phyloP scores from a whole-genome alignment of 2,797 vertebrate species.

The Xiphorhynchus erythropygius region DNA sequence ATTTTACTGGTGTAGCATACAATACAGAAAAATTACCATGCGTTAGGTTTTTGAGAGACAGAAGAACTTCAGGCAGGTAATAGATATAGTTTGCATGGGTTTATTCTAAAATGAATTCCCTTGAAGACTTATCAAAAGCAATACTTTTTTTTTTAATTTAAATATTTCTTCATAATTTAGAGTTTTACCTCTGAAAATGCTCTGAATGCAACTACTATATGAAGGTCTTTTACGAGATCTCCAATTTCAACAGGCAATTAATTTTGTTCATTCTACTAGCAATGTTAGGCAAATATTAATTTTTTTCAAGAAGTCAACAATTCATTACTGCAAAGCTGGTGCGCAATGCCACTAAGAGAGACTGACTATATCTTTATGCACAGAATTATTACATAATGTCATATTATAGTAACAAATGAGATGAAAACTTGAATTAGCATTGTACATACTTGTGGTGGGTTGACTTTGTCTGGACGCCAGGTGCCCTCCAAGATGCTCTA shows the following conservation, averaged over 20 bases:
- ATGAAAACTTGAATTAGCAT: not conserved
- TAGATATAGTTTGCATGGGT: not conserved
- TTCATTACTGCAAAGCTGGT: not conserved
- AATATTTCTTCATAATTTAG: not conserved
- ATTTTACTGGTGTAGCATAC: not conserved
- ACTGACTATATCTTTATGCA: not conserved
- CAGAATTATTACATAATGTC: not conserved
- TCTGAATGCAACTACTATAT: not conserved
- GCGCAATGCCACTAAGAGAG: not conserved
- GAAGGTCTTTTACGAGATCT: not conserved
- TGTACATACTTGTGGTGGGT: not conserved
- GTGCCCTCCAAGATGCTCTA: not conserved
- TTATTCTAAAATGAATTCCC: conserved; percentile 19
- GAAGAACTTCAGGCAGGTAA: conserved; percentile 5
- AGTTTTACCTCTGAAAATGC: not conserved
- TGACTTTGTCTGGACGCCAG: not conserved
- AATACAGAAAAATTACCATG: conserved; percentile 34
- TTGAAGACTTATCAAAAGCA: conserved; percentile 22
- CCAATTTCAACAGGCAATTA: not conserved
- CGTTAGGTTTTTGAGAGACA: not conserved
- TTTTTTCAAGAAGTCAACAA: not conserved
- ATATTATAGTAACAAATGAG: not conserved
- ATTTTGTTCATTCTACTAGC: not conserved
- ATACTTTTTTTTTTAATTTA: not conserved
- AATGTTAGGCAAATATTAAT: not conserved